Evolutionary conservation across 30 jellyfish, hydroid and myxozoan species (phyloP), one percentile per base, ranked within the genome.

Genomic region (Nemopilema nomurai): DNA sequence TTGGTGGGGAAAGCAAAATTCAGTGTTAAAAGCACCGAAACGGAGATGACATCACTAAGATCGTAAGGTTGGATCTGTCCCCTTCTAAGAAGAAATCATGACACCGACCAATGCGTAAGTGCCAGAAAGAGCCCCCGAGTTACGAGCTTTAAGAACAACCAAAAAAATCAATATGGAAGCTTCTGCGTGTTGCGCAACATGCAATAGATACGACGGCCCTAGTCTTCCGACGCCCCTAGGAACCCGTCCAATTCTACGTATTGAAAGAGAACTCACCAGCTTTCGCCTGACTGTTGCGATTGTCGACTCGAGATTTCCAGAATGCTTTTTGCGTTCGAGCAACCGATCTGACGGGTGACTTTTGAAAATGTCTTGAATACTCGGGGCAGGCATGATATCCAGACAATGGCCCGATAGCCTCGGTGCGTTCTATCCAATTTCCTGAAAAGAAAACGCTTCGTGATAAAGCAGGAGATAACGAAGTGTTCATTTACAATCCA

Each of bases 401-500:
- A 13, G 9, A 41, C 57, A 41, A 41, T 41, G 57, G 57, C 57
- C 13, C 57, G 13, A 41, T 41, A 13, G 80, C 80, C 49, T 52
- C 28, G 64, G 17, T 28, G 26, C 28, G 80, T 25, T 30, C 49
- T 76, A 76, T 76, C 85, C 85, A 76, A 76, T 76, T 76, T 30
- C 33, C 62, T 29, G 19, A 49, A 76, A 50, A 76, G 49, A 74
- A 76, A 41, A 76, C 7, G 24, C 26, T 52, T 41, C 23, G 20
- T 57, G 51, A 76, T 49, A 30, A 51, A 18, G 28, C 31, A 21
- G 20, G 50, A 76, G 85, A 76, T 76, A 76, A 76, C 52, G 85
- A 76, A 64, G 28, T 21, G 51, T 22, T 76, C 85, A 71, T 52
- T 76, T 76, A 76, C 85, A 76, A 76, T 76, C 85, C 72, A 76